phyloP scores from a whole-genome alignment of 2,113 vertebrate species.

The Petaurus breviceps region DNA sequence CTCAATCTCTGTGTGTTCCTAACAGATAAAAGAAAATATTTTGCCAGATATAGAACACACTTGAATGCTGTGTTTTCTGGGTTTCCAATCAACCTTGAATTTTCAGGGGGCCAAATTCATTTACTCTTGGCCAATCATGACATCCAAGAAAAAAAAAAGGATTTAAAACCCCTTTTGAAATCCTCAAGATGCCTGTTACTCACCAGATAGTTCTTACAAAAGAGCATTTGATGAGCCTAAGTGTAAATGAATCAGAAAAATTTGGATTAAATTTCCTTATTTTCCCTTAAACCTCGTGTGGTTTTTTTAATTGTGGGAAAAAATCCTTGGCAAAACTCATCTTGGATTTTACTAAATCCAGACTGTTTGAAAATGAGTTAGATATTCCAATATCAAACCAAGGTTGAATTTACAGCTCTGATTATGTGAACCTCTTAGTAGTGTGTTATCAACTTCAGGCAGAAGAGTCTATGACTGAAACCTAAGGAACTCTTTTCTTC shows the following conservation, averaged over 20 bases:
- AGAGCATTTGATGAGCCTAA: background rate
- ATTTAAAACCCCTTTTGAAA: background rate
- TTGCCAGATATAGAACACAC: background rate
- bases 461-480: background rate
- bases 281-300: constrained; percentile 24
- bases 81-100: constrained; percentile 27
- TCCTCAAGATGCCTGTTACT: constrained; percentile 1
- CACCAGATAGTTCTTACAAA: background rate
- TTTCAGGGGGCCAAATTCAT: constrained; percentile 8
- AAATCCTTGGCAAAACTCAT: constrained; percentile 46
- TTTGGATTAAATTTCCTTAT: constrained; percentile 47
- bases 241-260: constrained; percentile 46
- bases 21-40: background rate
- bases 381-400: background rate
- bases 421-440: constrained; percentile 40
- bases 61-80: background rate
- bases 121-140: background rate
- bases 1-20: background rate
- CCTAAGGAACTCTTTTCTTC: background rate
- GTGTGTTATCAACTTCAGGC: constrained; percentile 4
- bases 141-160: background rate
- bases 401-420: background rate
- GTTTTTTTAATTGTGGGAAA: constrained; percentile 50
- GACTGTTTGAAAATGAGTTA: background rate
- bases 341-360: constrained; percentile 19